Evolutionary conservation across 2,113 vertebrate genomes (phyloP).

Genomic region (Oryctolagus cuniculus): DNA sequence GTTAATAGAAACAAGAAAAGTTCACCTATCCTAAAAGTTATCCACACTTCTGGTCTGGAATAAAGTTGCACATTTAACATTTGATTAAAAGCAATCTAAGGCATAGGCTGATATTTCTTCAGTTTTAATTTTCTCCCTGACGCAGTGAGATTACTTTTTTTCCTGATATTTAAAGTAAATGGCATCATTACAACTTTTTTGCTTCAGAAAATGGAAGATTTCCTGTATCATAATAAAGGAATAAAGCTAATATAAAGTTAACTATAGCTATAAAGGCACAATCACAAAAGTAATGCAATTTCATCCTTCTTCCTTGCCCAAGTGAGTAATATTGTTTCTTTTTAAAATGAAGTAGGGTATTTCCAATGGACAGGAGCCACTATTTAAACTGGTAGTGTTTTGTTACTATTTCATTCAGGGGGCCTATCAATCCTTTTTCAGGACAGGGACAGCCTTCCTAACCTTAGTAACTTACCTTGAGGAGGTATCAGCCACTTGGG

Average conservation of each 20-base stretch:
- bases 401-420: conserved; percentile 20
- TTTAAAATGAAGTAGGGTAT: neutral
- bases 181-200: conserved; percentile 42
- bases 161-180: neutral
- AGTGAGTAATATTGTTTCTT: neutral
- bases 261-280: conserved; percentile 16
- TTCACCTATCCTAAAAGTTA: neutral
- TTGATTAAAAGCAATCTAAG: conserved; percentile 25
- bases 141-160: neutral
- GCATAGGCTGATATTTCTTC: neutral
- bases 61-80: neutral
- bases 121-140: conserved; percentile 46
- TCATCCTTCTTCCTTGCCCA: neutral
- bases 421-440: neutral
- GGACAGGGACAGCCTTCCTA: neutral
- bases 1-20: conserved; percentile 1
- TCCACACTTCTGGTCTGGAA: conserved; percentile 11
- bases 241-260: conserved; percentile 19
- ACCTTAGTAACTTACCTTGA: conserved; percentile 25
- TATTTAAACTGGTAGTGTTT: conserved; percentile 38
- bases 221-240: conserved; percentile 42
- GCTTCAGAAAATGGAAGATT: conserved; percentile 29
- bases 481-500: neutral
- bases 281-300: conserved; percentile 24
- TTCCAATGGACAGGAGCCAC: neutral